Evolutionary conservation across 2,888 invertebrate species (phyloP).

Genomic region (Andricus quercusramuli): DNA sequence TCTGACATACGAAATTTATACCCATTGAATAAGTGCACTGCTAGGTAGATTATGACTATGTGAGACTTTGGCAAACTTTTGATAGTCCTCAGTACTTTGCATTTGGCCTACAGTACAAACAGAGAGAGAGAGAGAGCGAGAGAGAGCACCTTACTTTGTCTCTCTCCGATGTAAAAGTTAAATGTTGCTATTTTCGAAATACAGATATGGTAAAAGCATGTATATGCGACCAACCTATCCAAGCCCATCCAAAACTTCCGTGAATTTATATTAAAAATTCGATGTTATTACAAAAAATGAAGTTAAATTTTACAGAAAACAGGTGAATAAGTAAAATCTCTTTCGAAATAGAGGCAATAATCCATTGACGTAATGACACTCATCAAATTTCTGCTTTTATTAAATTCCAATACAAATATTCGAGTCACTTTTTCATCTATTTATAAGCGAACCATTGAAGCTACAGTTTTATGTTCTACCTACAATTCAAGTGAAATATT

Average conservation of each 20-base stretch:
- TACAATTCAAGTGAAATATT: background rate
- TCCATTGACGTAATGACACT: background rate
- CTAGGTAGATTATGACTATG: slow-evolving; percentile 1
- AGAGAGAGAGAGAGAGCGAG: too few species aligned
- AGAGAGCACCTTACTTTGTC: background rate
- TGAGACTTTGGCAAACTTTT: background rate
- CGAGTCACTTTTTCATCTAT: background rate
- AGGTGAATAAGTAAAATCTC: background rate
- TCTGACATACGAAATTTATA: slow-evolving; percentile 66
- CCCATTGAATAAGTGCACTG: slow-evolving; percentile 43
- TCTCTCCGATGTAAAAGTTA: background rate
- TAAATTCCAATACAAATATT: background rate
- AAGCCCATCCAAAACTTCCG: too few species aligned
- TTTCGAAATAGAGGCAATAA: background rate
- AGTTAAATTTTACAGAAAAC: too few species aligned
- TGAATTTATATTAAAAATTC: too few species aligned
- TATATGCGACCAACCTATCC: background rate
- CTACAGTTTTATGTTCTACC: background rate
- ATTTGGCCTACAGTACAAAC: background rate
- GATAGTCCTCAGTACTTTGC: background rate
- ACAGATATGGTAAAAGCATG: too few species aligned
- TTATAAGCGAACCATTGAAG: background rate
- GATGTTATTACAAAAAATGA: too few species aligned
- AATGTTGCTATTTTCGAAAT: too few species aligned
- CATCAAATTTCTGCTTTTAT: background rate